A percentile compares a stretch with the other conserved stretches of the same genome.
phyloP scores from a whole-genome alignment of 2,888 invertebrate species.

The Rhynchonema sp. region DNA sequence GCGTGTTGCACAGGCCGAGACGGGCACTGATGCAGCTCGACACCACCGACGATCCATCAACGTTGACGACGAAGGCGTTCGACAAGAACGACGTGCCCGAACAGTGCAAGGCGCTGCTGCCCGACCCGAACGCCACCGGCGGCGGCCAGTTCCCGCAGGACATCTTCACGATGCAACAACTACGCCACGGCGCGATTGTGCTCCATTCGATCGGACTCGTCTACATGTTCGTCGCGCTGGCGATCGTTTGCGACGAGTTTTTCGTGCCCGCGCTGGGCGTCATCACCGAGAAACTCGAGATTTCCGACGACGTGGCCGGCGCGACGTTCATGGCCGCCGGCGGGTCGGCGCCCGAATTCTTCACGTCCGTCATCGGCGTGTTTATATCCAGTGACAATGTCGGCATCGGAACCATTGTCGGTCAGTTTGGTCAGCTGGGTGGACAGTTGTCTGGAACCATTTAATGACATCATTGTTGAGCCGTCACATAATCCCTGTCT shows the following conservation, averaged over 20 bases:
- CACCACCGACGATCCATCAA: neutral
- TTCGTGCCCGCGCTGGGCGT: conserved; percentile 93
- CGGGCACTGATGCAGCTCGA: neutral
- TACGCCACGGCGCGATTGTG: neutral
- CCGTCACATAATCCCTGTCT: too few species aligned
- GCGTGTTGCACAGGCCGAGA: neutral
- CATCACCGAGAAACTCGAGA: conserved; percentile 78
- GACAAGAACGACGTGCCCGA: neutral
- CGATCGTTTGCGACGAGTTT: conserved; percentile 97
- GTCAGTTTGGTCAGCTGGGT: conserved; percentile 28
- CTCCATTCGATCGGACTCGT: conserved; percentile 73
- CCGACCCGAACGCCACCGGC: neutral
- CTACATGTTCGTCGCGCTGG: conserved; percentile 96
- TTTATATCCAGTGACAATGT: conserved; percentile 96
- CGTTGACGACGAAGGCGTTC: neutral
- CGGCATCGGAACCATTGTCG: conserved; percentile 86
- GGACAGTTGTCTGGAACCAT: too few species aligned
- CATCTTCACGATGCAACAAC: neutral
- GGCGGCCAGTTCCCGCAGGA: neutral
- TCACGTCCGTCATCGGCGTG: conserved; percentile 89
- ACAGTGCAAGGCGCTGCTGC: neutral
- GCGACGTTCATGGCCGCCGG: conserved; percentile 3
- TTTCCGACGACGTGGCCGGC: conserved; percentile 83
- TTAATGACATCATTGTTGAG: too few species aligned
- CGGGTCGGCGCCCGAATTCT: conserved; percentile 66